Base-by-base conservation (phyloP, 2,888 invertebrate species). In the Gastracanthus pulcherrimus region DNA sequence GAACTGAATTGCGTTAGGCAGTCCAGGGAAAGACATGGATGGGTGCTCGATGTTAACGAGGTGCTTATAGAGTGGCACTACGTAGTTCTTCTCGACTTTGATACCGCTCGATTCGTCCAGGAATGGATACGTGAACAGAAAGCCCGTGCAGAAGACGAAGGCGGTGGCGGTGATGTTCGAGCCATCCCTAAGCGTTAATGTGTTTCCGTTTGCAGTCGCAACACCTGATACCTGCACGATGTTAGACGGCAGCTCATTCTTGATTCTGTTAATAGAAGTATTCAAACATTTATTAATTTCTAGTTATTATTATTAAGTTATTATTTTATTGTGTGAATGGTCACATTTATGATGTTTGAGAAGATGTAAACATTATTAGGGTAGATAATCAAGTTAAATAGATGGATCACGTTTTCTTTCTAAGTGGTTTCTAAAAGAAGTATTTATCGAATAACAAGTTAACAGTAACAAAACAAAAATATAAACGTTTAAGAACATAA, bases 1-100 rank as follows among this genome's bases (percentile, higher is more conserved):
- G 92, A 95, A 94, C 0, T 94, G 94, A 84, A 95, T 94, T 0
- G 96, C 94, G 13, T 93, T 92, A 84, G 96, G 76, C 4, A 66
- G 19, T 0, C 51, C 55, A 9, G 69, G 7, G 5, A 76, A 23
- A 11, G 19, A 13, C 67, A 76, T 69, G 16, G 58, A 66, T 1
- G 76, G 76, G 2, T 76, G 51, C 9, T 76, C 55, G 23, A 66
- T 31, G 11, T 76, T 76, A 23, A 76, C 11, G 19, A 76, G 34
- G 6, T 76, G 66, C 51, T 66, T 76, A 26, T 76, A 76, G 3
- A 66, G 51, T 0, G 76, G 76, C 2, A 13, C 0, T 13, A 76
- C 55, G 23, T 66, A n/a, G n/a, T 76, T 76, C 13, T 76, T 66
- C 23, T 16, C 16, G 3, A 76, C 51, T 31, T 34, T 23, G 26